Conservation (phyloP, 2,888 invertebrate genomes). For the Seira musarum region DNA sequence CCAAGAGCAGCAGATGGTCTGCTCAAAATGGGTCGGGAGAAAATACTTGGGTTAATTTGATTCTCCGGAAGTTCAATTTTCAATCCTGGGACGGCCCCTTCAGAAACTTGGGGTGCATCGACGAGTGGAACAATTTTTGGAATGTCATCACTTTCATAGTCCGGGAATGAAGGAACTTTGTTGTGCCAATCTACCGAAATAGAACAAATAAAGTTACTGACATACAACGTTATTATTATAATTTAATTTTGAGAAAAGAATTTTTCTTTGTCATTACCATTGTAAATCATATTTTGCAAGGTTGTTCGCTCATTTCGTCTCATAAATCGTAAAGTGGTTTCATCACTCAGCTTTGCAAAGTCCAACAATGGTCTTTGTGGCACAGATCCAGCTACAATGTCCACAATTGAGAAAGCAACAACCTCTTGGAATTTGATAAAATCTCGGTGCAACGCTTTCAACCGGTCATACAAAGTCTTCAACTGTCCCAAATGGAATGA, state of each 20-base stretch:
- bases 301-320: constrained; percentile 30
- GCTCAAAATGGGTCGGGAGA: constrained; percentile 1
- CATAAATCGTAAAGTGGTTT: constrained; percentile 2
- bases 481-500: constrained; percentile 62
- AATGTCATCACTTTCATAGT: constrained; percentile 23
- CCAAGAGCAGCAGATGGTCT: neutral
- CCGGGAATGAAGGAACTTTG: constrained; percentile 21
- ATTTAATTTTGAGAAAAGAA: too few relatives aligned
- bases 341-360: constrained; percentile 23
- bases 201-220: too few relatives aligned
- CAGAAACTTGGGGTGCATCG: constrained; percentile 27
- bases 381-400: constrained; percentile 58
- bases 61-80: constrained; percentile 3
- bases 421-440: constrained; percentile 57
- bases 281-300: constrained; percentile 63
- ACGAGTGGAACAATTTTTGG: constrained; percentile 37
- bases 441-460: constrained; percentile 53
- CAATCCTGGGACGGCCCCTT: neutral
- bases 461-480: constrained; percentile 52
- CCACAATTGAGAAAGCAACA: constrained; percentile 64
- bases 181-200: constrained; percentile 35
- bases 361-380: constrained; percentile 39
- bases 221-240: too few relatives aligned
- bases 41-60: constrained; percentile 16
- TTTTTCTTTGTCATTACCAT: constrained; percentile 47